Conservation (phyloP, 1,140 invertebrate genomes). For the Drosophila novamexicana region DNA sequence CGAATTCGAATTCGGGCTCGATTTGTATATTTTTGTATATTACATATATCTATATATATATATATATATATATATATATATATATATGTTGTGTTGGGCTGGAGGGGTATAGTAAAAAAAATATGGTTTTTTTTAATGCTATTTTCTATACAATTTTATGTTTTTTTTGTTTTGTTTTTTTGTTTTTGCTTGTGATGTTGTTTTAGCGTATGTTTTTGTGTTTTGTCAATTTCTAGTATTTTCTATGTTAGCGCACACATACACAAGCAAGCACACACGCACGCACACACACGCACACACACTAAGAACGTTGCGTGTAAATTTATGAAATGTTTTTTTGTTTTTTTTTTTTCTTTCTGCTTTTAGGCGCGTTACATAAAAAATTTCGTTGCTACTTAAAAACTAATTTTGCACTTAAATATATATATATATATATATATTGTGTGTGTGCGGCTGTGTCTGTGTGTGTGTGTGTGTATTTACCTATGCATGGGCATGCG, state of each 20-base stretch:
- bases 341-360: slow-evolving; percentile 7
- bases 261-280: neutral
- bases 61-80: neutral
- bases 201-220: neutral
- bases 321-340: slow-evolving; percentile 6
- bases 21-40: slow-evolving; percentile 2
- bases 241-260: neutral
- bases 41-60: neutral
- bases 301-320: neutral
- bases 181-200: slow-evolving; percentile 6
- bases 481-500: slow-evolving; percentile 5
- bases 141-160: slow-evolving; percentile 12
- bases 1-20: neutral
- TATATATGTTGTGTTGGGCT: neutral
- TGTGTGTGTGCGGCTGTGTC: slow-evolving; percentile 22
- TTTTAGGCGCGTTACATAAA: slow-evolving; percentile 30
- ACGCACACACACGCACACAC: neutral
- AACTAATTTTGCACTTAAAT: slow-evolving; percentile 46
- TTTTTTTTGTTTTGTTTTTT: slow-evolving; percentile 5
- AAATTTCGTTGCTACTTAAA: slow-evolving; percentile 61
- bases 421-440: slow-evolving; percentile 15
- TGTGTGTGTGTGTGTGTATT: slow-evolving; percentile 19
- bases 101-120: neutral
- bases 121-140: neutral
- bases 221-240: neutral